Evolutionary conservation across 1,140 invertebrate species (phyloP).

Genomic region (Ganaspis sp.): DNA sequence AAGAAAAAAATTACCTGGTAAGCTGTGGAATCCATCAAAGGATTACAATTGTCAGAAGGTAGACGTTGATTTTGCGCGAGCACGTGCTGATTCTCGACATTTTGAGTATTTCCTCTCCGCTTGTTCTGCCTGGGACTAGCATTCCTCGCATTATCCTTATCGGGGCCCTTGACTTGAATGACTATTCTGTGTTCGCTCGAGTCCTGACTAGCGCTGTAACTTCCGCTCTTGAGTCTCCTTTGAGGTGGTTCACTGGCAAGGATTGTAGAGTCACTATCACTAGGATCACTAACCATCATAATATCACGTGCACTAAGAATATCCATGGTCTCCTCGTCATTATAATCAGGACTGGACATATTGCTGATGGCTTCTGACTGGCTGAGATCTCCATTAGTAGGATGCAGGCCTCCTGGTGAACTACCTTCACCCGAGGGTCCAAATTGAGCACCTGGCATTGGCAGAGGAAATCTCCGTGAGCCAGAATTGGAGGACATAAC

Average conservation of each 20-base stretch:
- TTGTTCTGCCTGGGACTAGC: slow-evolving; percentile 61
- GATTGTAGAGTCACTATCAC: slow-evolving; percentile 89
- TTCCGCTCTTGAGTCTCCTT: slow-evolving; percentile 78
- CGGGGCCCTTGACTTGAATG: slow-evolving; percentile 88
- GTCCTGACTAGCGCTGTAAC: slow-evolving; percentile 51
- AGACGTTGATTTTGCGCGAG: slow-evolving; percentile 46
- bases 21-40: slow-evolving; percentile 66
- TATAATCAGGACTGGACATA: slow-evolving; percentile 91
- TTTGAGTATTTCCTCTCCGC: slow-evolving; percentile 54
- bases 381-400: slow-evolving; percentile 80
- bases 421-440: slow-evolving; percentile 58
- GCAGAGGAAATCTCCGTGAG: slow-evolving; percentile 73
- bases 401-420: slow-evolving; percentile 65
- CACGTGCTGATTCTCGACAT: slow-evolving; percentile 44
- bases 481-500: slow-evolving; percentile 86
- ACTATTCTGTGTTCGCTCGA: slow-evolving; percentile 86
- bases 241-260: slow-evolving; percentile 86
- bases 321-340: slow-evolving; percentile 83
- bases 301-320: slow-evolving; percentile 82
- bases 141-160: slow-evolving; percentile 75
- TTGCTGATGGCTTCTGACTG: slow-evolving; percentile 89
- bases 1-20: slow-evolving; percentile 76
- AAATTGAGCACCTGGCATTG: slow-evolving; percentile 49
- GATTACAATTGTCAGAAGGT: slow-evolving; percentile 55
- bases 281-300: slow-evolving; percentile 91